Evolutionary conservation across 2,113 vertebrate species (phyloP).

Genomic region (Semnornis frantzii): DNA sequence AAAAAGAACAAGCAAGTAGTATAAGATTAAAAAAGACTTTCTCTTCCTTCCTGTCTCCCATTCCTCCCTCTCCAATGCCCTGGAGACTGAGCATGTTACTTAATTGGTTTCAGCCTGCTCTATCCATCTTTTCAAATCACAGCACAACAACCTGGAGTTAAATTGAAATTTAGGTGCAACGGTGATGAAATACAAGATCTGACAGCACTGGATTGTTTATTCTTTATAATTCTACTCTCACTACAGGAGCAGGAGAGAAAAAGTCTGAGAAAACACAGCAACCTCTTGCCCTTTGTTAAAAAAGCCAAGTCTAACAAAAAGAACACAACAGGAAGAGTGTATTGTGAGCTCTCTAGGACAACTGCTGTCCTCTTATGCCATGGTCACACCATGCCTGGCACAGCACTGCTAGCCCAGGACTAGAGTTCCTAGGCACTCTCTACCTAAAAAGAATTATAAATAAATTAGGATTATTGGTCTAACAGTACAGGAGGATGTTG

Average conservation of each 20-base stretch:
- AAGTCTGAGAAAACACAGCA: neutral
- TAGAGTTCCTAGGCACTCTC: neutral
- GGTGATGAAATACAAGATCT: neutral
- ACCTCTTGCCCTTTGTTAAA: neutral
- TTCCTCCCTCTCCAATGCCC: neutral
- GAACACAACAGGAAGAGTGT: neutral
- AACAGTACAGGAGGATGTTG: too few relatives aligned
- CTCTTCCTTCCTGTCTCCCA: neutral
- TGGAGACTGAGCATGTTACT: neutral
- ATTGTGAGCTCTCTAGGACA: neutral
- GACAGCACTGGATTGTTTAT: neutral
- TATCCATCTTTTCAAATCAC: neutral
- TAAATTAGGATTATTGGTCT: neutral
- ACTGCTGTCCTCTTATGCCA: neutral
- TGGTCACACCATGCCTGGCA: neutral
- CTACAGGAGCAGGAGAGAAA: fast-evolving
- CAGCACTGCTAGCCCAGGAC: neutral
- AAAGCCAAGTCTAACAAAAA: neutral
- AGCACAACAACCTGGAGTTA: neutral
- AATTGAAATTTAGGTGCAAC: conserved; percentile 2
- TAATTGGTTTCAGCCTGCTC: conserved; percentile 24
- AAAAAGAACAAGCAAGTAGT: neutral
- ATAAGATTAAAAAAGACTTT: neutral
- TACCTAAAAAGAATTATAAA: neutral
- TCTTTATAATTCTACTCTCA: neutral